Evolutionary conservation across 2,113 vertebrate species (phyloP).

Genomic region (Scomber colias): DNA sequence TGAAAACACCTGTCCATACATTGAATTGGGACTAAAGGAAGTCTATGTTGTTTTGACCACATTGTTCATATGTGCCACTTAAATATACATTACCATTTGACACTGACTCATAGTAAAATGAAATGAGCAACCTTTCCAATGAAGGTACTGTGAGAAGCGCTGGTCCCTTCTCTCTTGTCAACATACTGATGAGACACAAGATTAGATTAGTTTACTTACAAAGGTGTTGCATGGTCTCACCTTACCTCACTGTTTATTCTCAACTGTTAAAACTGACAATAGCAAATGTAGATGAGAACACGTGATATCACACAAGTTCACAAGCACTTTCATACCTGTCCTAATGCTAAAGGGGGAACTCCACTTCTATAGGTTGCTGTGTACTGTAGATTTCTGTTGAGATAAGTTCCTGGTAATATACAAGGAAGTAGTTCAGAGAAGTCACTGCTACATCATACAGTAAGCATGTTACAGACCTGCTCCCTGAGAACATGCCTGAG

Average conservation of each 20-base stretch:
- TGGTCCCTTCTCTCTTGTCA: neutral
- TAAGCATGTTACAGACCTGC: neutral
- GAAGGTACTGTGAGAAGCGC: neutral
- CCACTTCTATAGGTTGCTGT: neutral
- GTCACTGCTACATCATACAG: neutral
- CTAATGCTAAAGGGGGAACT: neutral
- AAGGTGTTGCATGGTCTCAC: neutral
- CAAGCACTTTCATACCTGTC: neutral
- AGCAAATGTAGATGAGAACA: neutral
- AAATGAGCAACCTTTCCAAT: too few relatives aligned
- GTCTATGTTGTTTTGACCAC: neutral
- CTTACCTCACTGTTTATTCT: neutral
- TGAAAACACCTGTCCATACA: too few relatives aligned
- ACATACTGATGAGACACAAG: slow-evolving; percentile 13
- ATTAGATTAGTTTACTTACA: slow-evolving; percentile 26
- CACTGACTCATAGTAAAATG: too few relatives aligned
- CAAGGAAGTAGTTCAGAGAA: neutral
- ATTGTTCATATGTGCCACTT: neutral
- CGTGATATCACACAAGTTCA: neutral
- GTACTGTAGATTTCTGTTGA: neutral
- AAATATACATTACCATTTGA: too few relatives aligned
- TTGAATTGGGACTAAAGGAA: too few relatives aligned
- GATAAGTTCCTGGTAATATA: neutral
- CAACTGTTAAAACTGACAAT: neutral
- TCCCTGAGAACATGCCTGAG: slow-evolving; percentile 5